Base-by-base conservation (phyloP, 2,797 vertebrate species). In the Coreius guichenoti region DNA sequence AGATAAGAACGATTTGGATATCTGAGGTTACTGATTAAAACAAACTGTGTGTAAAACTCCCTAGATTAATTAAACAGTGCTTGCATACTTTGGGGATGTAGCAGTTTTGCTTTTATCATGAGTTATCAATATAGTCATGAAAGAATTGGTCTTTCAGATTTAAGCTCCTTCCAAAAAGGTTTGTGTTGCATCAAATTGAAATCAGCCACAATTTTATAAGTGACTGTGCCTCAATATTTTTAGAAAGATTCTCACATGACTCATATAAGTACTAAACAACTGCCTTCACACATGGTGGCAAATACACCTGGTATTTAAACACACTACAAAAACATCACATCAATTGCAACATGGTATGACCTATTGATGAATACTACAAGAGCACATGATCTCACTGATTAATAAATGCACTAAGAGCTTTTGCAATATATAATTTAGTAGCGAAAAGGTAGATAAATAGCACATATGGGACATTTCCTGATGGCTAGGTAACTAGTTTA, bases 401-500 rank as follows among this genome's bases (percentile, higher is more conserved):
- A 74, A 26, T 68, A 45, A 16, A 70, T 36, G 31, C 23, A 80
- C 11, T 4, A 17, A 17, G 3, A 3, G 7, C 13, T 39, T 29
- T 21, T 72, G 43, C 31, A 19, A 58, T 72, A 33, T 11, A 77
- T 31, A 63, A 43, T 65, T 23, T 43, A 45, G 1, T 49, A 11
- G 21, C 17, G n/a, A 21, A 72, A 29, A 67, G 2, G n/a, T 61
- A 65, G 39, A 33, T 76, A 88, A 49, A 23, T 23, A 47, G 61
- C 51, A 58, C 82, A 81, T 84, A 84, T 87, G 77, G 81, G 69
- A 82, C 86, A 43, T 80, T 86, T 88, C 49, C 82, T 33, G 73
- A 86, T 86, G 56, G 88, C 31, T 84, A 88, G 89, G 88, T 88
- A 89, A 90, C 89, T 90, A 89, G 86, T 88, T 89, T 86, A 88